Evolutionary conservation across 2,888 invertebrate species (phyloP).

Genomic region (Andrena camellia): DNA sequence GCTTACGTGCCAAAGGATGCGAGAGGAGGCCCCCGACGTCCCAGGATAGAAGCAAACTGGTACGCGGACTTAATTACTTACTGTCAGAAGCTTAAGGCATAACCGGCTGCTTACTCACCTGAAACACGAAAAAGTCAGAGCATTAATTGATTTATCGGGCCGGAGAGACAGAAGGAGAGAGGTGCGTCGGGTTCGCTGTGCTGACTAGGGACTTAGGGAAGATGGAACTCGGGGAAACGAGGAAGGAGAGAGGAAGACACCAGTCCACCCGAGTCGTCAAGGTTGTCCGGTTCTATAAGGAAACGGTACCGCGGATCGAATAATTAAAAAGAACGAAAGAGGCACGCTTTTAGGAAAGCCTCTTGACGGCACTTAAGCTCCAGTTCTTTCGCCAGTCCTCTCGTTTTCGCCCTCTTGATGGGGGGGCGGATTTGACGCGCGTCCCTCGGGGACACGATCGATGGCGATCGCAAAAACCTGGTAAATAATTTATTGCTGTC

Average conservation of each 20-base stretch:
- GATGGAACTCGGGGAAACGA: not conserved
- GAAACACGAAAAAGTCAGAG: conserved; percentile 70
- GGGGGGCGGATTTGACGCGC: conserved; percentile 19
- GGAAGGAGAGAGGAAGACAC: not conserved
- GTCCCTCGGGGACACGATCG: not conserved
- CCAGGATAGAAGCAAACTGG: conserved; percentile 39
- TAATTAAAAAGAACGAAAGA: conserved; percentile 45
- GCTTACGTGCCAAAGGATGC: conserved; percentile 60
- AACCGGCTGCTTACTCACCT: conserved; percentile 75
- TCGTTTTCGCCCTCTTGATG: not conserved
- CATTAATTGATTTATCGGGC: conserved; percentile 68
- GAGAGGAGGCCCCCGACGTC: conserved; percentile 18
- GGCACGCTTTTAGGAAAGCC: conserved; percentile 28
- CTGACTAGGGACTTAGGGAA: not conserved
- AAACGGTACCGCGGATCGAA: conserved; percentile 26
- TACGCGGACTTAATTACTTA: conserved; percentile 74
- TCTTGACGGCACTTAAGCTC: conserved; percentile 37
- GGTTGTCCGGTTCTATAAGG: conserved; percentile 24
- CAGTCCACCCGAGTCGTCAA: not conserved
- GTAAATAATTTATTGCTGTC: conserved; percentile 27
- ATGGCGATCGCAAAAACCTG: conserved; percentile 21
- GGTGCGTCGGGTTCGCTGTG: conserved; percentile 18
- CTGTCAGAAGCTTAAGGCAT: conserved; percentile 59
- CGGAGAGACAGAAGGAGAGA: not conserved
- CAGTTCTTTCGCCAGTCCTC: conserved; percentile 8